These are phyloP conservation scores for Phrynocephalus versicolor DNA, from an alignment of 2,113 vertebrate genomes.

Conservation along the genomic window DNA sequence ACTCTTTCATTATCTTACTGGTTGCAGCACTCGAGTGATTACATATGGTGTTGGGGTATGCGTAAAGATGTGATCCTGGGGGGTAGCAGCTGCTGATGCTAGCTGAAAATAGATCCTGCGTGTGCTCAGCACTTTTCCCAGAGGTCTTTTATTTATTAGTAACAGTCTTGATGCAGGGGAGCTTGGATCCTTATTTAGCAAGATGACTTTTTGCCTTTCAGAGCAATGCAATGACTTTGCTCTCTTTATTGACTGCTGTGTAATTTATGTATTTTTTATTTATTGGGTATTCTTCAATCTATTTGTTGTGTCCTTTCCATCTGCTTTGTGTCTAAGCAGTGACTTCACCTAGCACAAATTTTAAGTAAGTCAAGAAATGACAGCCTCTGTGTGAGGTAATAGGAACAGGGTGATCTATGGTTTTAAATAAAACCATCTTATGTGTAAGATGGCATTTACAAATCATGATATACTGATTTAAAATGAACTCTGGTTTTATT, in stretches of 20 bases:
- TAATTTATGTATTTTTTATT: conserved; percentile 62
- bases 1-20: conserved; percentile 88
- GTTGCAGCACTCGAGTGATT: conserved; percentile 88
- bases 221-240: conserved; percentile 78
- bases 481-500: conserved; percentile 75
- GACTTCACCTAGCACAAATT: conserved; percentile 75
- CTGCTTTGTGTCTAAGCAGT: conserved; percentile 61
- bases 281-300: too few species aligned
- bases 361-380: conserved; percentile 75
- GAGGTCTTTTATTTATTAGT: conserved; percentile 90
- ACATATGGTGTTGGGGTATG: conserved; percentile 89
- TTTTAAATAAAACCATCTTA: conserved; percentile 83
- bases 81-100: conserved; percentile 95
- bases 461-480: conserved; percentile 72
- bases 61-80: conserved; percentile 88
- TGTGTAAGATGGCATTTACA: conserved; percentile 77
- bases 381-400: conserved; percentile 77
- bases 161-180: conserved; percentile 78
- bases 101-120: conserved; percentile 95
- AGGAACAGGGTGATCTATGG: conserved; percentile 77
- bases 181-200: conserved; percentile 80
- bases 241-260: conserved; percentile 78
- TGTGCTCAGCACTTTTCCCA: conserved; percentile 93
- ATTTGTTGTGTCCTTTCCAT: conserved; percentile 47
- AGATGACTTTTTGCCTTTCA: conserved; percentile 82